Base-by-base conservation (phyloP, 2,113 vertebrate species). In the Salvelinus alpinus region DNA sequence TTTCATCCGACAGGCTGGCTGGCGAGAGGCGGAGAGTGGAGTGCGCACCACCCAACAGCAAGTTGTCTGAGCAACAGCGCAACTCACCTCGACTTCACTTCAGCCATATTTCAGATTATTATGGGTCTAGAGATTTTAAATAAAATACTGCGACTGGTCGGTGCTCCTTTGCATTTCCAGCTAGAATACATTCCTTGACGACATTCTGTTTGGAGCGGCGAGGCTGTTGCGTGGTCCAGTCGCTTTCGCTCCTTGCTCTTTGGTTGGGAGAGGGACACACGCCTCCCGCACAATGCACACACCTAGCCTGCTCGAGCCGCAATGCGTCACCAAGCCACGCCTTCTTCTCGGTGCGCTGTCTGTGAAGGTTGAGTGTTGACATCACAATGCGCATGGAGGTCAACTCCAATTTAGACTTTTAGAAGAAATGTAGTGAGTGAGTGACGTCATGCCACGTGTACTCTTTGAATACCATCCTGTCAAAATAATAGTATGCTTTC, bases 281-380 rank as follows among this genome's bases (percentile, higher is more conserved):
- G 5, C 70, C 6, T 54, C 64, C 25, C 27, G 71, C n/a, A 22
- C 71, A 22, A 68, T 18, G 54, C 47, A 18, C 51, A 4, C 48
- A 54, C 12, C 14, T 3, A 54, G 18, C 51, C 51, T 18, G 48
- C 48, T 18, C 51, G 51, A 54, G 12, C 90, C 93, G 94, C 94
- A 94, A 90, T 94, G 93, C 94, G 91, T 92, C 91, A 91, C 81
- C 85, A 86, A 89, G 78, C 87, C 89, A 88, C 91, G 89, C 91
- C 93, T 85, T 79, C 76, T 81, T 27, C 25, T 0, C 47, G n/a
- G 24, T 7, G 27, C 44, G 9, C 20, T 16, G 6, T 54, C 72
- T 1, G 31, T 12, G 27, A 77, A 64, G 62, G 16, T 64, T 64
- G 72, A 74, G 59, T 3, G 74, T 16, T 88, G 81, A 91, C 88